Percentiles rank a stretch among this genome's conserved stretches.
Conservation (phyloP, 2,113 vertebrate genomes). For the Lasiurus cinereus region DNA sequence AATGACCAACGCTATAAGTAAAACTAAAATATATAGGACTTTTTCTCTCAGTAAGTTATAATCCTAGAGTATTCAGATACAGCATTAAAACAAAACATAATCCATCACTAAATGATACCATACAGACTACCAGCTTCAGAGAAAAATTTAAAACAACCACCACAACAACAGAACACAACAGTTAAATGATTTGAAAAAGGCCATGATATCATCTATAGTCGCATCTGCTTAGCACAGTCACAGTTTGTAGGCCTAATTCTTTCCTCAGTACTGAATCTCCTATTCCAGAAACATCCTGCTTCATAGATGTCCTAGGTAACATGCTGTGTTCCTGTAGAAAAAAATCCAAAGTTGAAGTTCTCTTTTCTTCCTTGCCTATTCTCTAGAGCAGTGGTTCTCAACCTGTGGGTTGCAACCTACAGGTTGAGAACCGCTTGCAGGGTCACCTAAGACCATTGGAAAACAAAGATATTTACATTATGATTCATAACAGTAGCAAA, state of each 20-base stretch:
- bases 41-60: neutral
- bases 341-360: constrained; percentile 5
- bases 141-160: neutral
- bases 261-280: neutral
- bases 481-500: too few relatives aligned
- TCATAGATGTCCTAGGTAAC: neutral
- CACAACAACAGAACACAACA: neutral
- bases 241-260: neutral
- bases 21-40: neutral
- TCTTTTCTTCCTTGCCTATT: neutral
- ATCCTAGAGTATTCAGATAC: neutral
- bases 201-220: neutral
- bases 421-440: too few relatives aligned
- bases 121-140: neutral
- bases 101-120: neutral
- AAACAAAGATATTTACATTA: too few relatives aligned
- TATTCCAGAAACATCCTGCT: neutral
- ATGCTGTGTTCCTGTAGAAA: neutral
- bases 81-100: constrained; percentile 47
- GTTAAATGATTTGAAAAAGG: neutral
- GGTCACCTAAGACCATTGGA: too few relatives aligned
- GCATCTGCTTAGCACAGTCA: neutral
- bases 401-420: too few relatives aligned
- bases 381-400: neutral
- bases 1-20: neutral